Base-by-base conservation (phyloP, 1,140 invertebrate species). In the Brachystomella parvula region DNA sequence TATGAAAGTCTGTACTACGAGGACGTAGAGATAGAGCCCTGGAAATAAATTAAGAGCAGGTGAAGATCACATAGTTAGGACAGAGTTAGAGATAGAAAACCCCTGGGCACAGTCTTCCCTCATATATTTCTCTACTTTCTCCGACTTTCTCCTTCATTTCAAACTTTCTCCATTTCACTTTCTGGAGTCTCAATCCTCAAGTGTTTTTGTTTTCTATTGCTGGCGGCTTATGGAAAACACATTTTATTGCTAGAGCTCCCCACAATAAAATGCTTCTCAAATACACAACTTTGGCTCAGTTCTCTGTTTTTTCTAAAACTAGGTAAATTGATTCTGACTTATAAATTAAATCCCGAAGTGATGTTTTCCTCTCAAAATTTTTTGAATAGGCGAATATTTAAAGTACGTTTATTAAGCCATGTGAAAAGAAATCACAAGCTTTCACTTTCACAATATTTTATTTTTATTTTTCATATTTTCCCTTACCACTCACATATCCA, bases 1-100 rank as follows among this genome's bases (percentile, higher is more conserved):
- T 2, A 88, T 90, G 75, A 94, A 91, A 1, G 92, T 93, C 79
- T 91, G 88, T 44, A 96, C 92, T 29, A 97, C 92, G 64, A 96
- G 79, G 76, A 94, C 88, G 77, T 95, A 95, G 15, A 97, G 81
- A 78, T 96, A 96, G 3, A 97, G 80, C 64, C 91, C 90, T 93
- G 79, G 61, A 82, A 84, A n/a, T n/a, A 53, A 58, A 47, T 19
- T 9, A n/a, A 53, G 9, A 19, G 24, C 9, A 53, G 24, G 21
- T 19, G 24, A 53, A 6, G 12, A 53, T 19, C 24, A 53, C n/a
- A n/a, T n/a, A n/a, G n/a, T n/a, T n/a, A n/a, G n/a, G n/a, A n/a
- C n/a, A n/a, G n/a, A n/a, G n/a, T n/a, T n/a, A n/a, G n/a, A n/a
- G n/a, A n/a, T n/a, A n/a, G n/a, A n/a, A n/a, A n/a, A n/a, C n/a